A percentile compares a stretch with the other conserved stretches of the same genome.
Evolutionary conservation across 2,888 invertebrate species (phyloP).

Genomic region (Spilarctia lutea): DNA sequence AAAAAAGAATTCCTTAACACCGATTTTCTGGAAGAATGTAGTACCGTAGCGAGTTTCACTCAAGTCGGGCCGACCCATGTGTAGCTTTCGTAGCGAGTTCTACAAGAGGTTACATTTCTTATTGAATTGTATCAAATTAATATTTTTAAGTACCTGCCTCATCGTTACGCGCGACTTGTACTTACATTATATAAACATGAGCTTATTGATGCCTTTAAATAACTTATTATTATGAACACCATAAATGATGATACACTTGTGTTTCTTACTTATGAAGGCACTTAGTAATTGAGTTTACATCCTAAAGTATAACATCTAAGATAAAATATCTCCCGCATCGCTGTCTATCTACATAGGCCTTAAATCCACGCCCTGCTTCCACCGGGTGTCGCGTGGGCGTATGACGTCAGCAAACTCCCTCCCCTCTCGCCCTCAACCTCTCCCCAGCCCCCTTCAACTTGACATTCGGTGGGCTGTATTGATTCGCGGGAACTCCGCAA

Average conservation of each 20-base stretch:
- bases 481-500: constrained; percentile 60
- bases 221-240: no score
- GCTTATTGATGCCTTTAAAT: no score
- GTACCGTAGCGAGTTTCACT: no score
- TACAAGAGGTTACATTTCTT: not conserved
- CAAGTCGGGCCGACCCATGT: no score
- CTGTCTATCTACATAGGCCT: constrained; percentile 16
- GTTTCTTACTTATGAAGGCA: not conserved
- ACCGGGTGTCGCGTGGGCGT: constrained; percentile 58
- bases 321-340: constrained; percentile 11
- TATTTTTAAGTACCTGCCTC: no score
- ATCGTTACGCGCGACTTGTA: no score
- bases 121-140: no score
- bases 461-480: constrained; percentile 72
- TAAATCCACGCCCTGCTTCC: constrained; percentile 47
- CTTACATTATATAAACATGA: no score
- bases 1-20: no score
- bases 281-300: not conserved
- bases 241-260: not conserved
- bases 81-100: constrained; percentile 1
- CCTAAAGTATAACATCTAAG: not conserved
- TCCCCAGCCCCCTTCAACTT: constrained; percentile 66
- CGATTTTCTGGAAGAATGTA: no score
- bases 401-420: constrained; percentile 63
- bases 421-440: constrained; percentile 2